Percentiles rank a stretch among this genome's conserved stretches.
phyloP scores from a whole-genome alignment of 1,140 invertebrate genomes.

The Musca domestica region DNA sequence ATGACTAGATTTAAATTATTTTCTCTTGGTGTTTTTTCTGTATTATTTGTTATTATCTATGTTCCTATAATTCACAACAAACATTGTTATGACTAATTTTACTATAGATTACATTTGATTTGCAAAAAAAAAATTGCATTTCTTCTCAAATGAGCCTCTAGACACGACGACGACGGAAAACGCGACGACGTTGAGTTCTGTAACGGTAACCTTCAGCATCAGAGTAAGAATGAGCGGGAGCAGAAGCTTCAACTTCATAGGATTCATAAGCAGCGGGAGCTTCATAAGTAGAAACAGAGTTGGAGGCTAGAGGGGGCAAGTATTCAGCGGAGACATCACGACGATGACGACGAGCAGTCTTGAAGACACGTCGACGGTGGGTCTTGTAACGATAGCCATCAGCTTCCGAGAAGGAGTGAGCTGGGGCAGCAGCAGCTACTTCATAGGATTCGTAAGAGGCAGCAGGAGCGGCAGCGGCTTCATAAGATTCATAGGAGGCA shows the following conservation, averaged over 20 bases:
- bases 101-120: no score
- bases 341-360: conserved; percentile 28
- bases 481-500: conserved; percentile 24
- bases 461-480: conserved; percentile 31
- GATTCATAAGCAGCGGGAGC: conserved; percentile 10
- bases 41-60: no score
- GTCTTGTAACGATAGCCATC: conserved; percentile 30
- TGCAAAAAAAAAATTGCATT: no score
- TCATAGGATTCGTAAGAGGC: conserved; percentile 27
- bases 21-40: no score
- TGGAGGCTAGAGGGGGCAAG: conserved; percentile 18
- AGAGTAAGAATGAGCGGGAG: conserved; percentile 24
- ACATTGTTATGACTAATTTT: no score
- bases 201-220: conserved; percentile 33
- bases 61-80: no score
- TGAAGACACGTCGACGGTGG: background rate
- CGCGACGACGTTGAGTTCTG: conserved; percentile 29
- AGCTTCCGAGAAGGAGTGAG: conserved; percentile 17
- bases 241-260: conserved; percentile 13
- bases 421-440: conserved; percentile 22
- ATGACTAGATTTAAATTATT: no score
- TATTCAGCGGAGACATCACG: conserved; percentile 27
- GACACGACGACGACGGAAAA: conserved; percentile 36
- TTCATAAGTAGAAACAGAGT: conserved; percentile 14
- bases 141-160: no score